These are phyloP conservation scores for Pyrrhia umbra DNA, from an alignment of 2,888 invertebrate species.

Conservation along the genomic window DNA sequence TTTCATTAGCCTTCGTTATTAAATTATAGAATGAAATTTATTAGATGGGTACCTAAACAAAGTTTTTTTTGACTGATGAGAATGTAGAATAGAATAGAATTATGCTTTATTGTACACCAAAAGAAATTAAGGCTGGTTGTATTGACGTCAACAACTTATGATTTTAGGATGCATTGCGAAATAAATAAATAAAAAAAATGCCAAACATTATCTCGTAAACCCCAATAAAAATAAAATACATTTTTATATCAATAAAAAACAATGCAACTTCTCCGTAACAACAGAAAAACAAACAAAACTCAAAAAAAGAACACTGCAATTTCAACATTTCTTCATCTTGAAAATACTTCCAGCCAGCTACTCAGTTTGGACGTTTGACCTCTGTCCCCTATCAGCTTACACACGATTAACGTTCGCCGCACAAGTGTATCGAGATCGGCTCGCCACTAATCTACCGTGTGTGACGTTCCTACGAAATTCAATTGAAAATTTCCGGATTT, in stretches of 20 bases:
- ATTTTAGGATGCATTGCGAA: too few relatives aligned
- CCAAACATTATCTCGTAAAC: too few relatives aligned
- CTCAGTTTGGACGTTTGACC: slow-evolving; percentile 54
- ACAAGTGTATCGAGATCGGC: slow-evolving; percentile 69
- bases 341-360: slow-evolving; percentile 42
- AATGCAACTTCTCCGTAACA: background rate
- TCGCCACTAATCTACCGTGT: slow-evolving; percentile 82
- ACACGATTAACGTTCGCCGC: slow-evolving; percentile 77
- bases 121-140: too few relatives aligned
- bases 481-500: slow-evolving; percentile 84
- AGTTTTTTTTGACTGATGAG: too few relatives aligned
- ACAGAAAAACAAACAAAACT: background rate
- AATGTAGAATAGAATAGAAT: too few relatives aligned
- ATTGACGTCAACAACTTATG: too few relatives aligned
- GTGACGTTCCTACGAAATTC: slow-evolving; percentile 79
- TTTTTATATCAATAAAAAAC: too few relatives aligned
- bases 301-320: background rate
- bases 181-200: too few relatives aligned
- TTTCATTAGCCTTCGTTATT: slow-evolving; percentile 42
- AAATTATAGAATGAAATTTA: slow-evolving; percentile 28
- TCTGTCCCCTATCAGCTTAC: slow-evolving; percentile 67
- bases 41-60: background rate
- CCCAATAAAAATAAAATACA: too few relatives aligned
- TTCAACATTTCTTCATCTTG: slow-evolving; percentile 24
- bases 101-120: too few relatives aligned